Percentiles rank a stretch among this genome's conserved stretches.
Evolutionary conservation across 2,797 vertebrate genomes (phyloP).

Genomic region (Argyrosomus regius): DNA sequence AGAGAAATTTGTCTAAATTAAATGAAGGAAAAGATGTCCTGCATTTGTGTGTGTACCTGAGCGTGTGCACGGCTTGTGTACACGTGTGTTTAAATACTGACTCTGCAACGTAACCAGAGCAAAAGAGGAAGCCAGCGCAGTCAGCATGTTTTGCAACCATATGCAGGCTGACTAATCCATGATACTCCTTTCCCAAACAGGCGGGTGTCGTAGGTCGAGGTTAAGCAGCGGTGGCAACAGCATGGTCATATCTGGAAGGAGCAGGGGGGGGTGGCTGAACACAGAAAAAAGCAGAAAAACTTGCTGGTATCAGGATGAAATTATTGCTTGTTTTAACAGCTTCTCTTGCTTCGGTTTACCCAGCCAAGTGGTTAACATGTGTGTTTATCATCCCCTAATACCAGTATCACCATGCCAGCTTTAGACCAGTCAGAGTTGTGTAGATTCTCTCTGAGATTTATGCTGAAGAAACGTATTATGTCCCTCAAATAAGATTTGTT

Average conservation of each 20-base stretch:
- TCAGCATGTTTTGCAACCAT: background rate
- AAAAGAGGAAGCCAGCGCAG: background rate
- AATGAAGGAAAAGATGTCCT: background rate
- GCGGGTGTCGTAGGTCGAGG: constrained; percentile 22
- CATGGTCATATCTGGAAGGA: constrained; percentile 13
- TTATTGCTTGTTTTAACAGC: background rate
- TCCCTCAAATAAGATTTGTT: background rate
- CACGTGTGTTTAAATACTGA: background rate
- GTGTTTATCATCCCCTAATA: constrained; percentile 15
- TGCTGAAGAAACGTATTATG: background rate
- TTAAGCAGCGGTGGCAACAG: constrained; percentile 24
- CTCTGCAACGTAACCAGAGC: background rate
- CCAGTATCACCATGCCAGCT: background rate
- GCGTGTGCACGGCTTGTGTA: too few species aligned
- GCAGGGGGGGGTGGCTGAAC: background rate
- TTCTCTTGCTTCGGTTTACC: constrained; percentile 9
- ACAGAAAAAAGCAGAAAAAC: background rate
- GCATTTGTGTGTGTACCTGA: background rate
- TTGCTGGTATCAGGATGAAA: background rate
- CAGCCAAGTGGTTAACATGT: background rate
- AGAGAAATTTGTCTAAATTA: background rate
- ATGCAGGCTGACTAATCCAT: background rate
- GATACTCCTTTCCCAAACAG: background rate
- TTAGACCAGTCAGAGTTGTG: background rate
- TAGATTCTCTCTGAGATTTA: background rate